phyloP scores from a whole-genome alignment of 1,140 invertebrate species.

The Fopius arisanus region DNA sequence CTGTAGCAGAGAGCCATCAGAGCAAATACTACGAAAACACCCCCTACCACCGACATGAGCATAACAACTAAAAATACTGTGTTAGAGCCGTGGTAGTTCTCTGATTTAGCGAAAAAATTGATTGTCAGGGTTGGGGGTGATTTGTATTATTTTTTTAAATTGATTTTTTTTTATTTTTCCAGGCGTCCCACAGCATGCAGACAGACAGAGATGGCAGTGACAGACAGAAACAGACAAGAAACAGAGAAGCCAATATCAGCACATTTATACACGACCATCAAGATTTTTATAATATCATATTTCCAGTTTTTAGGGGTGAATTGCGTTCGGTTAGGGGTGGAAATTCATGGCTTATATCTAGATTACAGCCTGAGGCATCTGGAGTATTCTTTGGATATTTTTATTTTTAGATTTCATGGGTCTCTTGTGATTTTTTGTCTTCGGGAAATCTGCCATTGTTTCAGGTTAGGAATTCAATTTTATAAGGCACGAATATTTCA shows the following conservation, averaged over 20 bases:
- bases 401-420: background rate
- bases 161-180: slow-evolving; percentile 48
- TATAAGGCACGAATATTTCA: too few species aligned
- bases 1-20: slow-evolving; percentile 99
- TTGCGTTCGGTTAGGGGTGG: too few species aligned
- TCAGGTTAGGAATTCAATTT: too few species aligned
- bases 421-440: too few species aligned
- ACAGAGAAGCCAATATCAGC: slow-evolving; percentile 63
- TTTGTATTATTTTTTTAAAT: slow-evolving; percentile 19
- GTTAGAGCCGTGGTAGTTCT: slow-evolving; percentile 93
- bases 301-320: background rate
- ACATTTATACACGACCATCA: slow-evolving; percentile 51
- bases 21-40: slow-evolving; percentile 97
- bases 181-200: slow-evolving; percentile 65
- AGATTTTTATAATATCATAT: slow-evolving; percentile 30
- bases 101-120: slow-evolving; percentile 61
- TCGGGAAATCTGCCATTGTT: too few species aligned
- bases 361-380: slow-evolving; percentile 10
- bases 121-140: background rate
- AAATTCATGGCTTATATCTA: too few species aligned
- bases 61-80: slow-evolving; percentile 96
- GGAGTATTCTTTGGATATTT: slow-evolving; percentile 22
- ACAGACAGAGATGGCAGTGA: slow-evolving; percentile 64
- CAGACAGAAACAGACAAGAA: slow-evolving; percentile 65
- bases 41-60: slow-evolving; percentile 97